phyloP scores from a whole-genome alignment of 1,140 invertebrate species.

The Rhynchophorus ferrugineus region DNA sequence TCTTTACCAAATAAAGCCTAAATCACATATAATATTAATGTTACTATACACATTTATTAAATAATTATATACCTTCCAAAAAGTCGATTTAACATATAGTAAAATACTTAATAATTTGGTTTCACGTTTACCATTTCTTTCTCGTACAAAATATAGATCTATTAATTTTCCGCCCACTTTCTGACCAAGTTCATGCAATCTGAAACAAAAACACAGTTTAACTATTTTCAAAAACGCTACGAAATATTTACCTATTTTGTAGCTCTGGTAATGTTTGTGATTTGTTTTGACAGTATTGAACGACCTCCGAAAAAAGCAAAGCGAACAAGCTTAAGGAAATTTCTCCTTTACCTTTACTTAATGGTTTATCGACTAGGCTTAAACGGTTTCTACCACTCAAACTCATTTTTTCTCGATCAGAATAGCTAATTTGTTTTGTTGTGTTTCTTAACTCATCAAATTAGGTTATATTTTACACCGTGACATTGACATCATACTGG shows the following conservation, averaged over 20 bases:
- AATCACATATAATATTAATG: slow-evolving; percentile 6
- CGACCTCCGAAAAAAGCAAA: slow-evolving; percentile 93
- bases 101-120: slow-evolving; percentile 93
- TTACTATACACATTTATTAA: slow-evolving; percentile 1
- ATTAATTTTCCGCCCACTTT: slow-evolving; percentile 91
- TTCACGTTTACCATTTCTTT: slow-evolving; percentile 90
- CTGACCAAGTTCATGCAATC: slow-evolving; percentile 86
- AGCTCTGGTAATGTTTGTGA: slow-evolving; percentile 92
- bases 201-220: slow-evolving; percentile 41
- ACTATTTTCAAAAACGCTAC: background rate
- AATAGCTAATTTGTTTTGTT: no score
- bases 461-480: no score
- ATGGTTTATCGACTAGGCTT: slow-evolving; percentile 83
- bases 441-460: no score
- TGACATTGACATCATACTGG: no score
- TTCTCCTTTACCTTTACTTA: slow-evolving; percentile 88
- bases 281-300: slow-evolving; percentile 96
- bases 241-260: slow-evolving; percentile 70
- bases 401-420: slow-evolving; percentile 36
- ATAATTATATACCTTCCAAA: slow-evolving; percentile 78
- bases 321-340: slow-evolving; percentile 91
- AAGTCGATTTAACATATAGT: slow-evolving; percentile 89
- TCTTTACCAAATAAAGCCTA: slow-evolving; percentile 93
- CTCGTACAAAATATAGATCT: slow-evolving; percentile 88
- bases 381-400: slow-evolving; percentile 52